These are phyloP conservation scores for Nomada fucata DNA, from an alignment of 2,888 invertebrate genomes.

Conservation along the genomic window DNA sequence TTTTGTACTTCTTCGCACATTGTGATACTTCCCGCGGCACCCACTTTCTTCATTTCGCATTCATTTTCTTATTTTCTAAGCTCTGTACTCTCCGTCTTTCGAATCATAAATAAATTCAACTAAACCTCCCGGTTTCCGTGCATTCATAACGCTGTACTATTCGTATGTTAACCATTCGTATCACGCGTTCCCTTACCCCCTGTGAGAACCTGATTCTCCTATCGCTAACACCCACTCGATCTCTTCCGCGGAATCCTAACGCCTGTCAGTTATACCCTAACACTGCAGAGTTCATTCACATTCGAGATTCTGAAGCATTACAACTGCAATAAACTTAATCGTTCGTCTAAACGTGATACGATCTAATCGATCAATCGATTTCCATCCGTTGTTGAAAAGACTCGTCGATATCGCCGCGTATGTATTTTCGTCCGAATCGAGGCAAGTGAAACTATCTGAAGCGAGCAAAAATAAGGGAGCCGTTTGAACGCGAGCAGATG, in stretches of 20 bases:
- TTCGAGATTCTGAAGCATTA: background rate
- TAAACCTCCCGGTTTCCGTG: background rate
- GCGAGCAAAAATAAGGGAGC: background rate
- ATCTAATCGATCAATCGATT: too few relatives aligned
- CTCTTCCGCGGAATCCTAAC: slow-evolving; percentile 10
- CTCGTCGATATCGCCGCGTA: background rate
- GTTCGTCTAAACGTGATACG: background rate
- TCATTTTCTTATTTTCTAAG: background rate
- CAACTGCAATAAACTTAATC: background rate
- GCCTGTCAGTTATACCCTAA: slow-evolving; percentile 5
- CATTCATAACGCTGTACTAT: background rate
- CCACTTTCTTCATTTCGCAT: too few relatives aligned
- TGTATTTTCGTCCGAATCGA: background rate
- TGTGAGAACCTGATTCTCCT: slow-evolving; percentile 23
- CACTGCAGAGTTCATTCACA: slow-evolving; percentile 11
- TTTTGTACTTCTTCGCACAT: background rate
- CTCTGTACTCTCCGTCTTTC: background rate
- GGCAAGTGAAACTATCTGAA: background rate
- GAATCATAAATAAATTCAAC: slow-evolving; percentile 10
- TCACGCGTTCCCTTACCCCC: slow-evolving; percentile 6
- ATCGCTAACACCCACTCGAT: slow-evolving; percentile 37
- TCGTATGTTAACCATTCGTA: slow-evolving; percentile 7
- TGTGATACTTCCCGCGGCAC: background rate
- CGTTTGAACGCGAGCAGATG: background rate
- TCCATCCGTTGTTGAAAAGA: background rate